phyloP scores from a whole-genome alignment of 2,113 vertebrate genomes.

The Toxostoma redivivum region DNA sequence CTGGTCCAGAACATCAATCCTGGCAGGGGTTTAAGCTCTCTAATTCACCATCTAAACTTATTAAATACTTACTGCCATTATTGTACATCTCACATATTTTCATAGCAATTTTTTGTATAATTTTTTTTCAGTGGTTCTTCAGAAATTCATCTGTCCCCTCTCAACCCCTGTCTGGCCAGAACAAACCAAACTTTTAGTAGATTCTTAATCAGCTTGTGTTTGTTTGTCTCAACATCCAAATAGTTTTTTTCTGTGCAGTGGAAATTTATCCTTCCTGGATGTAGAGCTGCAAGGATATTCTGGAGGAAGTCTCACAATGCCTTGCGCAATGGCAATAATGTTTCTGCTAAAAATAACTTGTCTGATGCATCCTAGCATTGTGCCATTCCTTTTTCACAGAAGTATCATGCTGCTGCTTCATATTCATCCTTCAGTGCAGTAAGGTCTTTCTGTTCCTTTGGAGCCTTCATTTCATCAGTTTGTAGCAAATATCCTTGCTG shows the following conservation, averaged over 20 bases:
- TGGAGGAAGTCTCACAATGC: conserved; percentile 17
- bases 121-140: neutral
- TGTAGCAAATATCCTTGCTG: neutral
- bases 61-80: neutral
- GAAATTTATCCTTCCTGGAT: neutral
- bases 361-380: conserved; percentile 2
- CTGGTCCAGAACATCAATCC: neutral
- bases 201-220: neutral
- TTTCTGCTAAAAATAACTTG: conserved; percentile 59
- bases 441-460: neutral
- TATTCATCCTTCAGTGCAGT: neutral
- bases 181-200: neutral
- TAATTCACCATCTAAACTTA: neutral
- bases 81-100: neutral
- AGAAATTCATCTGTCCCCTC: neutral
- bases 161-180: neutral
- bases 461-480: neutral
- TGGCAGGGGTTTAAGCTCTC: neutral
- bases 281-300: neutral
- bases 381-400: conserved; percentile 4
- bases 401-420: neutral
- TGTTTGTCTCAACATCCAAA: neutral
- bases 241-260: neutral
- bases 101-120: neutral
- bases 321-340: neutral